A percentile compares a stretch with the other conserved stretches of the same genome.
These are phyloP conservation scores for Brachystomella parvula DNA, from an alignment of 1,140 invertebrate species.

Conservation along the genomic window DNA sequence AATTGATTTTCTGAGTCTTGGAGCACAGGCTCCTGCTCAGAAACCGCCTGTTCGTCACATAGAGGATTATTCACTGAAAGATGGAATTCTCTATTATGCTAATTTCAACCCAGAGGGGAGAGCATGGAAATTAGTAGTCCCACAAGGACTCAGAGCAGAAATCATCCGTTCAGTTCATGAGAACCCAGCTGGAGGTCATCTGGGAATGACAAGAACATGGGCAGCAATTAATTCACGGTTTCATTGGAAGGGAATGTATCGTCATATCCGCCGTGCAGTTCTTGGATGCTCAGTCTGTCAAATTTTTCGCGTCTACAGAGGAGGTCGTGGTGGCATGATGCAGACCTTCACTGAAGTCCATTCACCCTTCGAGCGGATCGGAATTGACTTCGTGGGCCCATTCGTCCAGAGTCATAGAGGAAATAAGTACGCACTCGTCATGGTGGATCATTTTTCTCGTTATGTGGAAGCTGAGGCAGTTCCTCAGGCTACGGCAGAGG, in stretches of 20 bases:
- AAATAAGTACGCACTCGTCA: constrained; percentile 16
- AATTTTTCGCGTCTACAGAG: neutral
- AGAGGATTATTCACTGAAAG: neutral
- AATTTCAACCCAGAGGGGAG: neutral
- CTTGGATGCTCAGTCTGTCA: constrained; percentile 15
- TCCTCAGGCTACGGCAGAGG: neutral
- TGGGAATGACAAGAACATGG: constrained; percentile 12
- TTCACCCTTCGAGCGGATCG: constrained; percentile 6
- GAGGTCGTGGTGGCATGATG: neutral
- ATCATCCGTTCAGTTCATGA: constrained; percentile 18
- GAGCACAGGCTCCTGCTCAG: too few species aligned
- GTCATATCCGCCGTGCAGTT: neutral
- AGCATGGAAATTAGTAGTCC: constrained; percentile 17
- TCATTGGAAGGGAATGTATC: constrained; percentile 13
- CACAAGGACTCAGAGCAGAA: neutral
- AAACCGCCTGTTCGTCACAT: neutral
- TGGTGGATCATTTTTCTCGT: constrained; percentile 19
- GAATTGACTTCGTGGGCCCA: constrained; percentile 18
- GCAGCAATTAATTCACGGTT: neutral
- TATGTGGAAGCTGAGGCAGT: neutral
- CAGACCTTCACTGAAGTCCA: neutral
- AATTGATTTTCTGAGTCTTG: too few species aligned
- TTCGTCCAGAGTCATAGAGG: neutral
- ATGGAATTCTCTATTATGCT: constrained; percentile 16
- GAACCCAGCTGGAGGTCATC: neutral